A percentile compares a stretch with the other conserved stretches of the same genome.
phyloP scores from a whole-genome alignment of 1,140 invertebrate species.

The Drosophila elegans region DNA sequence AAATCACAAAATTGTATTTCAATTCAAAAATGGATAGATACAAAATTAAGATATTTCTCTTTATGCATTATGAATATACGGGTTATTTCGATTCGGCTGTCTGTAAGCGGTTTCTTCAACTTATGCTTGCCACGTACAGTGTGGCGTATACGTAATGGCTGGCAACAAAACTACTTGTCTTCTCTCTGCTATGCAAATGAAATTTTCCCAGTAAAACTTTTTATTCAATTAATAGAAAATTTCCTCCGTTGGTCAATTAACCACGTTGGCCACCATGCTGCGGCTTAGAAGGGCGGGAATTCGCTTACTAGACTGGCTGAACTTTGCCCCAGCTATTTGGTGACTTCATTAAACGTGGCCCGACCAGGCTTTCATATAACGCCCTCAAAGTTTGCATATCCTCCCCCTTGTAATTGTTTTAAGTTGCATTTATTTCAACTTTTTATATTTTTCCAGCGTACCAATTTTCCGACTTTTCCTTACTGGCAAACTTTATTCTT shows the following conservation, averaged over 20 bases:
- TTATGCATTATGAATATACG: no score
- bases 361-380: constrained; percentile 38
- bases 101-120: constrained; percentile 5
- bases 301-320: constrained; percentile 17
- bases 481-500: constrained; percentile 55
- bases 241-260: constrained; percentile 71
- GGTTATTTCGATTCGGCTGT: neutral
- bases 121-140: constrained; percentile 8
- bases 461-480: constrained; percentile 50
- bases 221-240: constrained; percentile 70
- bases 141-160: constrained; percentile 1
- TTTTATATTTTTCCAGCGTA: constrained; percentile 27
- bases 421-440: constrained; percentile 75
- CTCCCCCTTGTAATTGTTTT: constrained; percentile 72
- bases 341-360: constrained; percentile 68
- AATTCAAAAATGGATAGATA: no score
- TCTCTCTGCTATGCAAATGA: constrained; percentile 41
- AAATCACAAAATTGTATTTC: no score
- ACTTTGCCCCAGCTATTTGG: constrained; percentile 49
- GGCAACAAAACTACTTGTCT: neutral
- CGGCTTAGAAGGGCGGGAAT: neutral
- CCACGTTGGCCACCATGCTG: constrained; percentile 36
- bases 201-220: constrained; percentile 55
- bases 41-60: no score
- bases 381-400: constrained; percentile 42